Conservation (phyloP, 2,113 vertebrate genomes). For the Xerus inauris region DNA sequence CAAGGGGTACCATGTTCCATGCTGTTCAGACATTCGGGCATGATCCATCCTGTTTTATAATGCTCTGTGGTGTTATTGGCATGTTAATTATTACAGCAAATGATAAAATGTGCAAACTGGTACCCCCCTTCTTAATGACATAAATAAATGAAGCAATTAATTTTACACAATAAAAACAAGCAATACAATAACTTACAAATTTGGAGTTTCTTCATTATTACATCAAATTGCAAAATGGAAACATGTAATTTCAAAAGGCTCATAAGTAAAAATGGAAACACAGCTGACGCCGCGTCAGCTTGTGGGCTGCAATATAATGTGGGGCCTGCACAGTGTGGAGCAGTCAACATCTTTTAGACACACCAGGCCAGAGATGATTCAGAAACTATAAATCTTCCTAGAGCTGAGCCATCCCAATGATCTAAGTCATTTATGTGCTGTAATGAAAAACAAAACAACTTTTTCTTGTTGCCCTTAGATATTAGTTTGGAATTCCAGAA, state of each 20-base stretch:
- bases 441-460: slow-evolving; percentile 59
- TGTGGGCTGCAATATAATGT: slow-evolving; percentile 82
- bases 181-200: slow-evolving; percentile 91
- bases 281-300: slow-evolving; percentile 89
- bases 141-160: slow-evolving; percentile 91
- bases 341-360: slow-evolving; percentile 79
- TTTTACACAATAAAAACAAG: slow-evolving; percentile 91
- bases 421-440: slow-evolving; percentile 11
- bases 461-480: not conserved
- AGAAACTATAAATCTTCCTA: slow-evolving; percentile 59
- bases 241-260: slow-evolving; percentile 92
- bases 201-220: slow-evolving; percentile 91
- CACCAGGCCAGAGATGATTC: slow-evolving; percentile 74
- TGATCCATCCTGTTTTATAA: slow-evolving; percentile 81
- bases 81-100: slow-evolving; percentile 90
- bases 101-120: slow-evolving; percentile 88
- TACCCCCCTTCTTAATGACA: slow-evolving; percentile 88
- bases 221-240: slow-evolving; percentile 91
- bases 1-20: slow-evolving; percentile 73
- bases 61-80: slow-evolving; percentile 84
- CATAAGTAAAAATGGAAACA: slow-evolving; percentile 91
- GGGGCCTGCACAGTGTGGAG: slow-evolving; percentile 79
- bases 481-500: slow-evolving; percentile 60
- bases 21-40: slow-evolving; percentile 78
- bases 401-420: not conserved